Percentiles rank a stretch among this genome's conserved stretches.
phyloP scores from a whole-genome alignment of 2,888 invertebrate species.

The Caprella mutica region DNA sequence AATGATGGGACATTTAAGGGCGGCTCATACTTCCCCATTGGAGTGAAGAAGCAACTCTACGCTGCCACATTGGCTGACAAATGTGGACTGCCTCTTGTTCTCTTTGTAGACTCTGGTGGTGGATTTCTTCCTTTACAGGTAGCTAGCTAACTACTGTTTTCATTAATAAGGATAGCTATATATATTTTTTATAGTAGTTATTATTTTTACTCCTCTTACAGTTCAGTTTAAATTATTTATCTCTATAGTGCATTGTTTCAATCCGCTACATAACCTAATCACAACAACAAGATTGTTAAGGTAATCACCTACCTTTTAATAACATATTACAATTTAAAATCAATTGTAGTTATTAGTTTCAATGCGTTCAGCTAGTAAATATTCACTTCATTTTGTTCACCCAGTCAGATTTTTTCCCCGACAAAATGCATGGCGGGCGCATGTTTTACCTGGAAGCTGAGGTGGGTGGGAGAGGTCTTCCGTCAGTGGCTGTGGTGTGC shows the following conservation, averaged over 20 bases:
- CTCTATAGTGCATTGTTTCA: too few species aligned
- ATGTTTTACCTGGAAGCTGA: constrained; percentile 45
- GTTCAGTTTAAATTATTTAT: too few species aligned
- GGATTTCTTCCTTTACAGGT: constrained; percentile 47
- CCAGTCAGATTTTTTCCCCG: constrained; percentile 42
- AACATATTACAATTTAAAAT: too few species aligned
- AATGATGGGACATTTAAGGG: constrained; percentile 47
- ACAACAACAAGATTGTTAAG: too few species aligned
- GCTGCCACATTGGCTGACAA: constrained; percentile 8
- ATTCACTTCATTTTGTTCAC: background rate
- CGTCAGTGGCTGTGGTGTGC: constrained; percentile 38
- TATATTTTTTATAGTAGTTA: too few species aligned
- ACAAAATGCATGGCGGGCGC: constrained; percentile 43
- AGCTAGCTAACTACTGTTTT: too few species aligned
- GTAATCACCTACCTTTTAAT: too few species aligned
- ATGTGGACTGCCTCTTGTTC: constrained; percentile 41
- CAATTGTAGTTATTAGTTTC: too few species aligned
- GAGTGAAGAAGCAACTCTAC: constrained; percentile 42
- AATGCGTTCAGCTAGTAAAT: too few species aligned
- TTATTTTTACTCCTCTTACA: too few species aligned
- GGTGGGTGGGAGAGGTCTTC: constrained; percentile 42
- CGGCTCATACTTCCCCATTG: constrained; percentile 45
- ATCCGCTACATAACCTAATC: too few species aligned
- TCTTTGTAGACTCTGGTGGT: constrained; percentile 45
- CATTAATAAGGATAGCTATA: too few species aligned